Evolutionary conservation across 1,140 invertebrate species (phyloP).

Genomic region (Sesamia nonagrioides): DNA sequence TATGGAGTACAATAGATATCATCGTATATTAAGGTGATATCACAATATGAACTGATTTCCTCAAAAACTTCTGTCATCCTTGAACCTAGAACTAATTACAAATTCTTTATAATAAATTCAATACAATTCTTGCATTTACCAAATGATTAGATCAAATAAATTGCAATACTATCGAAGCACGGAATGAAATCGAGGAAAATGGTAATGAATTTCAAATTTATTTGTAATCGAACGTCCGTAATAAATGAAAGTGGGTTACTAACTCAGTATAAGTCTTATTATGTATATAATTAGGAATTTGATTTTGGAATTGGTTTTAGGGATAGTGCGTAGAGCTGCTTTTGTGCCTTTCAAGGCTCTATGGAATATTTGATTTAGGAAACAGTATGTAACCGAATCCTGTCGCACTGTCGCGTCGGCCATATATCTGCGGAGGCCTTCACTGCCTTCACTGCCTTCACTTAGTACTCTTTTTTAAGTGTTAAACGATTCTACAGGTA

Average conservation of each 20-base stretch:
- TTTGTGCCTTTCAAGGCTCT: no score
- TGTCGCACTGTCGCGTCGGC: no score
- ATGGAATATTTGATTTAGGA: no score
- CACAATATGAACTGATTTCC: not conserved
- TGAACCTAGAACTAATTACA: not conserved
- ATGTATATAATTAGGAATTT: slow-evolving; percentile 35
- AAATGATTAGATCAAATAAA: slow-evolving; percentile 8
- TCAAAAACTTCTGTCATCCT: slow-evolving; percentile 7
- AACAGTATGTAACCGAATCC: no score
- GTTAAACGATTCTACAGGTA: not conserved
- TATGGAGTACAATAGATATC: no score
- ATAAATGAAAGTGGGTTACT: slow-evolving; percentile 23
- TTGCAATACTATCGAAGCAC: slow-evolving; percentile 1
- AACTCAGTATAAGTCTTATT: slow-evolving; percentile 27
- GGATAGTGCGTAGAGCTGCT: not conserved
- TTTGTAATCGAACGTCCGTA: not conserved
- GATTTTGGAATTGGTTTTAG: not conserved
- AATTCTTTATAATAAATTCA: not conserved
- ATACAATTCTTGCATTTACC: not conserved
- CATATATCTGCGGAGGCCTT: no score
- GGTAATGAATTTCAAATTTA: slow-evolving; percentile 16
- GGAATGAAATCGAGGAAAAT: not conserved
- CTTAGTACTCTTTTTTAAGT: no score
- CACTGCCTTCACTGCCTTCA: no score
- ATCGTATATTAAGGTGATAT: not conserved